phyloP scores from a whole-genome alignment of 2,113 vertebrate genomes.

The Patagioenas fasciata region DNA sequence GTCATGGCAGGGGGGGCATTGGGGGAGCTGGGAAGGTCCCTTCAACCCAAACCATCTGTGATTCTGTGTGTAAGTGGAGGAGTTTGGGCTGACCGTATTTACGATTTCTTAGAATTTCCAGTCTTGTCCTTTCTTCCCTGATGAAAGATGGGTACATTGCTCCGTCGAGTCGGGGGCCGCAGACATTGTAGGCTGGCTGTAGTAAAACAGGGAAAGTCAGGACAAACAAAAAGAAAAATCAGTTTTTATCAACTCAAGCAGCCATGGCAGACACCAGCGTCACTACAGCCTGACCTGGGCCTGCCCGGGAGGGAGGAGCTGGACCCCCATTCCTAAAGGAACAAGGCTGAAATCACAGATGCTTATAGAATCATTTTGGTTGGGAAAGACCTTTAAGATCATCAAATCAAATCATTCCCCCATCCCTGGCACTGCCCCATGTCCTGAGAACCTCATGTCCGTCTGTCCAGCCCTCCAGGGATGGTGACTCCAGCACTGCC shows the following conservation, averaged over 20 bases:
- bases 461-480: too few species aligned
- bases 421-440: too few species aligned
- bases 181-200: not conserved
- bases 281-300: fast-evolving
- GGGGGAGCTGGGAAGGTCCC: too few species aligned
- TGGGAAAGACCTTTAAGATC: too few species aligned
- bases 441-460: too few species aligned
- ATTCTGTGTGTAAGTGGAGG: too few species aligned
- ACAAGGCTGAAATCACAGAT: not conserved
- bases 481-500: too few species aligned
- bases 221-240: not conserved
- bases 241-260: fast-evolving
- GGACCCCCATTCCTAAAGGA: not conserved
- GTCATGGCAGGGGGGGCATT: too few species aligned
- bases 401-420: too few species aligned
- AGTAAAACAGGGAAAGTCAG: not conserved
- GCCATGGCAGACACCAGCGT: fast-evolving
- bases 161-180: too few species aligned
- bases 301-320: not conserved
- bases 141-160: not conserved
- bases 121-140: not conserved
- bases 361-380: too few species aligned
- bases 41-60: too few species aligned
- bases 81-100: not conserved
- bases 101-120: not conserved